Conservation (phyloP, 2,113 vertebrate genomes). For the Nymphicus hollandicus region DNA sequence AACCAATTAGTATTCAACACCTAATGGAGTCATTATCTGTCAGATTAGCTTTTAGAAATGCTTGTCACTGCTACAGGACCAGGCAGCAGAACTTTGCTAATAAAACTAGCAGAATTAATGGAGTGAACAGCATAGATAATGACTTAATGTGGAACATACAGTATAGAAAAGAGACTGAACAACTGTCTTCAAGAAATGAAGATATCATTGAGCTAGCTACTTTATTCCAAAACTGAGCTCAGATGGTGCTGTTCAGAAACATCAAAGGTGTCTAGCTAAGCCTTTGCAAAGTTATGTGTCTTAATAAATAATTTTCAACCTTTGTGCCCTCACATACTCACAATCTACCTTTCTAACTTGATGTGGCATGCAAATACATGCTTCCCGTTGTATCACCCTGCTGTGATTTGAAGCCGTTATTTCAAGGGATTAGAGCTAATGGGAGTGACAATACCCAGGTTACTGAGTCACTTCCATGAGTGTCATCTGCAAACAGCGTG, state of each 20-base stretch:
- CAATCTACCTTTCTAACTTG: background rate
- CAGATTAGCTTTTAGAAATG: constrained; percentile 91
- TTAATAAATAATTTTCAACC: background rate
- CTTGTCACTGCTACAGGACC: constrained; percentile 85
- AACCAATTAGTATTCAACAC: constrained; percentile 92
- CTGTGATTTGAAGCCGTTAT: background rate
- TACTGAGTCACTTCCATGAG: background rate
- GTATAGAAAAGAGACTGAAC: constrained; percentile 84
- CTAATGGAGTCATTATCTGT: constrained; percentile 98
- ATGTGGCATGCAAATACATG: background rate
- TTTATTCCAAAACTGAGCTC: constrained; percentile 67
- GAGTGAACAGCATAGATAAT: constrained; percentile 94
- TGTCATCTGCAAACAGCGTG: rapidly evolving
- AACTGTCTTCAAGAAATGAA: constrained; percentile 84
- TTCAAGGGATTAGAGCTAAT: background rate
- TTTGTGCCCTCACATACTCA: background rate
- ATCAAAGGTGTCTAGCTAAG: background rate
- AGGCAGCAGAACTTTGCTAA: constrained; percentile 84
- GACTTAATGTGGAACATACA: constrained; percentile 94
- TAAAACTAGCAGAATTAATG: constrained; percentile 96
- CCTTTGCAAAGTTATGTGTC: background rate
- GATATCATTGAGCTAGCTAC: constrained; percentile 83
- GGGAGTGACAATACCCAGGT: background rate
- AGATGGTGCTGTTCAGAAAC: constrained; percentile 17
- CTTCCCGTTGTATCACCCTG: background rate